phyloP scores from a whole-genome alignment of 2,888 invertebrate genomes.

The Hedychridium roseum region DNA sequence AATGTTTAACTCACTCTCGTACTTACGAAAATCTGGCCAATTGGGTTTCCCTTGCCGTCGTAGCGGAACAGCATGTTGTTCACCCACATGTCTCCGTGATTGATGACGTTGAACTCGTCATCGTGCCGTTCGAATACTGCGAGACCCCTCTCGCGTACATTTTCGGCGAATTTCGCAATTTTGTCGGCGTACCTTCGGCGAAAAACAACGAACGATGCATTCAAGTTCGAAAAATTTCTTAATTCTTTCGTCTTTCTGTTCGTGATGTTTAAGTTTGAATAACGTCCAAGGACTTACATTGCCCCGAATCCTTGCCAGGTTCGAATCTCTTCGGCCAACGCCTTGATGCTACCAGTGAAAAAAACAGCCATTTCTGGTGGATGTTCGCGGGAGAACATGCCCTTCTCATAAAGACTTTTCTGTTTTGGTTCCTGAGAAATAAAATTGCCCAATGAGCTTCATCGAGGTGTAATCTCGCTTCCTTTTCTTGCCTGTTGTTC shows the following conservation, averaged over 20 bases:
- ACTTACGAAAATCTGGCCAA: slow-evolving; percentile 53
- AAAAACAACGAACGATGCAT: neutral
- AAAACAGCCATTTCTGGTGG: slow-evolving; percentile 32
- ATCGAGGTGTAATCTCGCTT: too few species aligned
- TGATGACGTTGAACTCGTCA: slow-evolving; percentile 52
- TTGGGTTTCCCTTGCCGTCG: slow-evolving; percentile 39
- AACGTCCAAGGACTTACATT: slow-evolving; percentile 28
- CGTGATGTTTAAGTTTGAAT: neutral
- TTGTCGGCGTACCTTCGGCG: slow-evolving; percentile 38
- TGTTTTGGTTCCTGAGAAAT: slow-evolving; percentile 46
- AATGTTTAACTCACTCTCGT: too few species aligned
- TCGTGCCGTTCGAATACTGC: slow-evolving; percentile 5
- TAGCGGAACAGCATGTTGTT: slow-evolving; percentile 60
- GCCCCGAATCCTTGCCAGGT: slow-evolving; percentile 45
- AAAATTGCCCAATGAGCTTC: too few species aligned
- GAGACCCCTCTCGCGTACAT: slow-evolving; percentile 19
- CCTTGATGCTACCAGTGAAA: slow-evolving; percentile 21
- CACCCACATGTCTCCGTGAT: slow-evolving; percentile 58
- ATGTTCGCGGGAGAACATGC: slow-evolving; percentile 32
- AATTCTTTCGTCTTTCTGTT: neutral
- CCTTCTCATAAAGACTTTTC: slow-evolving; percentile 31
- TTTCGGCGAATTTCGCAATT: slow-evolving; percentile 27
- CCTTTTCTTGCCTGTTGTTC: too few species aligned
- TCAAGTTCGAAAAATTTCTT: neutral
- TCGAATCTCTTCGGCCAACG: slow-evolving; percentile 29